Evolutionary conservation across 2,888 invertebrate genomes (phyloP), one percentile per base, ranked within the genome.

Genomic region (Reticulitermes lucifugus): DNA sequence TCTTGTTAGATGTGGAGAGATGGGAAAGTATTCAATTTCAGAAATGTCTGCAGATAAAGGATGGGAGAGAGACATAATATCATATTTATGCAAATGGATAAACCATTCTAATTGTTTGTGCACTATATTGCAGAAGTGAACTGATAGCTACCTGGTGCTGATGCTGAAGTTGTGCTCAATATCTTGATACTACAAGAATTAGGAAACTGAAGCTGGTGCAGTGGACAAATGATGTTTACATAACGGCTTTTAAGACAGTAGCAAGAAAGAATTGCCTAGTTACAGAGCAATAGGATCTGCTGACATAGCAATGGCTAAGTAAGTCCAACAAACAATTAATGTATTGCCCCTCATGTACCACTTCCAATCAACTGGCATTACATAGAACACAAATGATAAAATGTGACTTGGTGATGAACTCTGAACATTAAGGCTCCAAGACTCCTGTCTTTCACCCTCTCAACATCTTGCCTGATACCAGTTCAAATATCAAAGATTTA

Each of bases 1-100:
- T 92, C 95, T 95, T 88, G 96, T 96, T 89, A 96, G 91, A 88
- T 95, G 96, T 81, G 96, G 94, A 87, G 96, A 95, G 89, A 96
- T 95, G 89, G 96, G 96, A 91, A 95, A 95, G 91, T 96, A 96
- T 92, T 96, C 96, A 90, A 96, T 94, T 92, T 95, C 94, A 89
- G 94, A 92, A 90, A 95, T 94, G 92, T 95, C 96, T 95, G 95
- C 92, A 94, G 77, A 46, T 9, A 46, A 12, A 51, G 77, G 77
- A 46, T 21, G 46, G 77, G 46, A 73, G 6, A 73, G n/a, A 77
- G 9, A 77, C 46, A 77, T 10, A 77, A 77, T n/a, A 77, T 46
- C n/a, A 77, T 41, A 77, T n/a, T 65, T 65, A 65, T 65, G 65
- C 65, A 65, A 25, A n/a, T 65, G 25, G 25, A 65, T 65, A 25